Conservation (phyloP, 2,888 invertebrate genomes). For the Drosophila parthenogenetica region DNA sequence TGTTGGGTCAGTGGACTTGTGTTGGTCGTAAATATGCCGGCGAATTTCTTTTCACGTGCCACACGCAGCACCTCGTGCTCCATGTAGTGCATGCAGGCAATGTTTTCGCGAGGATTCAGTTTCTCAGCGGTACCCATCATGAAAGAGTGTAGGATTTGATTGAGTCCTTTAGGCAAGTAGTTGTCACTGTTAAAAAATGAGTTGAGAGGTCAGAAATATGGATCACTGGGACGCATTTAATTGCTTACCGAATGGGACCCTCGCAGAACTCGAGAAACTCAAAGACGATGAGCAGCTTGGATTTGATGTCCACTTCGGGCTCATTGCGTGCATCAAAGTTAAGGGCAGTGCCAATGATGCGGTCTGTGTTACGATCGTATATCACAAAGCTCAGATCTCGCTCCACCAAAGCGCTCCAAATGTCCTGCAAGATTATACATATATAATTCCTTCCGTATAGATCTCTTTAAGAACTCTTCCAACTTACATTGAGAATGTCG, state of each 20-base stretch:
- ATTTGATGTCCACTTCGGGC: slow-evolving; percentile 89
- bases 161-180: slow-evolving; percentile 88
- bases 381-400: slow-evolving; percentile 91
- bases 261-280: slow-evolving; percentile 92
- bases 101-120: slow-evolving; percentile 90
- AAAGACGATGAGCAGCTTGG: slow-evolving; percentile 90
- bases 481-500: slow-evolving; percentile 87
- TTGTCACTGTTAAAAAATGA: slow-evolving; percentile 85
- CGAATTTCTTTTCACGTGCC: slow-evolving; percentile 88
- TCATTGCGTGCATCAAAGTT: slow-evolving; percentile 94
- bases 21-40: slow-evolving; percentile 93
- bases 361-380: slow-evolving; percentile 86
- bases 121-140: slow-evolving; percentile 93
- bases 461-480: not conserved
- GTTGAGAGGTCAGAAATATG: not conserved
- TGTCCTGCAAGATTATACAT: slow-evolving; percentile 80
- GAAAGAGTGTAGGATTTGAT: slow-evolving; percentile 92
- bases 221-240: not conserved
- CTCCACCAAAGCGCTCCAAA: slow-evolving; percentile 90
- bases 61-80: slow-evolving; percentile 90
- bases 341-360: slow-evolving; percentile 89
- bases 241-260: slow-evolving; percentile 88
- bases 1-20: slow-evolving; percentile 96
- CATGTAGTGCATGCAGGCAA: slow-evolving; percentile 91
- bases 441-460: no score